Percentiles rank a stretch among this genome's conserved stretches.
These are phyloP conservation scores for Propithecus perrieri DNA, from an alignment of 2,797 vertebrate genomes.

Conservation along the genomic window DNA sequence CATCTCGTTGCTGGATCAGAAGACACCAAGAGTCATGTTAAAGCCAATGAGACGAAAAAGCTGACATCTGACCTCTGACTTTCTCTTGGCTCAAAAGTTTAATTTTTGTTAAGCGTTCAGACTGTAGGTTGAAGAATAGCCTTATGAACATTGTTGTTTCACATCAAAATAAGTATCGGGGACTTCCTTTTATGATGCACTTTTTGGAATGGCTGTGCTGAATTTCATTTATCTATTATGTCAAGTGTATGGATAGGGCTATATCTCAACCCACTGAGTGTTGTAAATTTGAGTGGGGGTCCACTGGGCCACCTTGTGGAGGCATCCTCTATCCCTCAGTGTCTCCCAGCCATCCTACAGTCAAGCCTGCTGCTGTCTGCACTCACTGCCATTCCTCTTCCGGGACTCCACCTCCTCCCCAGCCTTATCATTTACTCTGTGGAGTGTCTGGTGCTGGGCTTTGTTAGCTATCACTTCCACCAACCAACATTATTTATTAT, in stretches of 20 bases:
- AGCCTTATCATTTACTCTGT: background rate
- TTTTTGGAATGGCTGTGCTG: background rate
- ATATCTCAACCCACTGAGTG: background rate
- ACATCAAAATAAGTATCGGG: background rate
- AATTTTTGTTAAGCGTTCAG: background rate
- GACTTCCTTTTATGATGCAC: background rate
- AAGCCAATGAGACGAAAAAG: background rate
- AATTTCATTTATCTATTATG: background rate
- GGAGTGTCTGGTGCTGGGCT: background rate
- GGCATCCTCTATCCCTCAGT: accelerated
- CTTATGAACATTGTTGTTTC: background rate
- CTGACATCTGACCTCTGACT: background rate
- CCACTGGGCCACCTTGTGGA: background rate
- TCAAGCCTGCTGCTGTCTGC: background rate
- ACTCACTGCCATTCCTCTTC: background rate
- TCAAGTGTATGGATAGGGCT: no score
- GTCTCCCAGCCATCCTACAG: background rate
- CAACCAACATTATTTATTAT: background rate
- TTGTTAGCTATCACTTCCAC: background rate
- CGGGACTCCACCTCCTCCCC: background rate
- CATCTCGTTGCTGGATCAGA: background rate
- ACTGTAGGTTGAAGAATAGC: background rate
- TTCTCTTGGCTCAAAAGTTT: background rate
- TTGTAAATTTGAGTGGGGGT: background rate
- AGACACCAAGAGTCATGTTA: background rate